Evolutionary conservation across 2,113 vertebrate genomes (phyloP), one percentile per base, ranked within the genome.

Genomic region (Cisticola juncidis): DNA sequence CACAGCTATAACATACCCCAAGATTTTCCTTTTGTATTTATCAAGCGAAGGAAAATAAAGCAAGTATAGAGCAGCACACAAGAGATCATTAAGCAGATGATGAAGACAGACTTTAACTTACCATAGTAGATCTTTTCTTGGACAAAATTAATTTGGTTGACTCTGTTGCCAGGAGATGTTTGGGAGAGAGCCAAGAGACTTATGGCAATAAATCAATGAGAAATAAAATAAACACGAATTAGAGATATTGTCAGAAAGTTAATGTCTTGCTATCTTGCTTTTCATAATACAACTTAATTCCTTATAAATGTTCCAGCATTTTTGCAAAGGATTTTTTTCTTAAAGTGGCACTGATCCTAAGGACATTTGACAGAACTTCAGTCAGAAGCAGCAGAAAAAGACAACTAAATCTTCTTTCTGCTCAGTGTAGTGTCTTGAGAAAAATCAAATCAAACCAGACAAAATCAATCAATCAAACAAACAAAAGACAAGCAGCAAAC

Each of bases 131-230:
- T 89, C 74, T 96, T 95, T 96, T 96, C 88, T 95, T 97, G 86
- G 72, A 96, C 88, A 95, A 97, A 97, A 98, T 97, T 97, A 97
- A 98, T 98, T 97, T 97, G 90, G 90, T 94, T 92, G 92, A 96
- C 74, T 98, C 82, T 73, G 88, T 94, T 97, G 96, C 95, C 96
- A 97, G 96, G 95, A 96, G 95, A 97, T 93, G 72, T 91, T 97
- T 98, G 97, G 96, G 93, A 90, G 72, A 47, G 11, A 81, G 96
- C 98, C 98, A 97, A 96, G 91, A 96, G 86, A 97, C 40, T 95
- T 97, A 97, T 91, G 96, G 97, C 94, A 97, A 97, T 96, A 96
- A 97, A 97, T 98, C 97, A 98, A 95, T 44, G 86, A 88, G 93
- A 97, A 97, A 97, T 93, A 97, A 97, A 96, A 97, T 97, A 98